Evolutionary conservation across 2,113 vertebrate genomes (phyloP), one percentile per base, ranked within the genome.

Genomic region (Egretta garzetta): DNA sequence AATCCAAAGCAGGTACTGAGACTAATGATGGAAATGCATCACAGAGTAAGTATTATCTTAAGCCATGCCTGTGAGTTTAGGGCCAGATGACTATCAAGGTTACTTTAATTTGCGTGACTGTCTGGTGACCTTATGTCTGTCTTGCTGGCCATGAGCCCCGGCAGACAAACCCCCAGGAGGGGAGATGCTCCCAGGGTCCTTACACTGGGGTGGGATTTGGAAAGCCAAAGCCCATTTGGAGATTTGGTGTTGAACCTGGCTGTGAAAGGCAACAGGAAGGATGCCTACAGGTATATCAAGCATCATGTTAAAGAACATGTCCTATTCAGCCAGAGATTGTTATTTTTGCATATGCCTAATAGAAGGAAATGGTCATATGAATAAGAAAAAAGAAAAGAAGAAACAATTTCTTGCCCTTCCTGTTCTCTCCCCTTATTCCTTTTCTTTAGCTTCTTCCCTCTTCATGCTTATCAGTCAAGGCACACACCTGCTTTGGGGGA

Each of bases 91-190:
- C 32, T 33, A 18, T 64, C 14, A 49, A 59, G 32, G 19, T 39
- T 88, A 35, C 30, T 86, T 58, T 66, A 72, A 83, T 32, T 41
- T 83, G 28, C 39, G 2, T 39, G 30, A 86, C 58, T 43, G 20
- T 23, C 35, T 86, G 37, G 12, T 39, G 47, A 80, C 22, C 35
- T 91, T 17, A 27, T 32, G 28, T 59, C 24, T 83, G 66, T 21
- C 39, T 37, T 88, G 35, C 12, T 84, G 60, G 22, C 28, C 2
- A 2, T 27, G 19, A 91, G 5, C 14, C 14, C 20, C 19, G 49
- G 56, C 50, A 66, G 18, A 4, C 4, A 6, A 30, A 62, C 0
- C 0, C 2, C 1, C 4, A 52, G 47, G 20, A 85, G 1, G 3
- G 20, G 3, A 20, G 26, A 33, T 37, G 9, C 2, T 89, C 13